A percentile compares a stretch with the other conserved stretches of the same genome.
phyloP scores from a whole-genome alignment of 2,113 vertebrate species.

The Casuarius casuarius region DNA sequence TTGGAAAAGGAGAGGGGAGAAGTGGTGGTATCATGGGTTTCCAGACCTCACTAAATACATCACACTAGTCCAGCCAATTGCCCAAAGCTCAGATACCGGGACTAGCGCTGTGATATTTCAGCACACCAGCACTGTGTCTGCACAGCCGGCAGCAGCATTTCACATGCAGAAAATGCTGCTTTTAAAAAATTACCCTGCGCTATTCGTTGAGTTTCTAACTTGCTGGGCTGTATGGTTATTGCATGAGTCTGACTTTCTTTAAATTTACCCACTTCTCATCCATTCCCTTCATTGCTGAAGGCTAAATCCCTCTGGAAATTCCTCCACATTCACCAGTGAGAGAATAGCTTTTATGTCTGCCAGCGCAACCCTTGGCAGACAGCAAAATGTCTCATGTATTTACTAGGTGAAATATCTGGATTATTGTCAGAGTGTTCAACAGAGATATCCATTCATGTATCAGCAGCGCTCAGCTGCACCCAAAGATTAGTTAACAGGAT shows the following conservation, averaged over 20 bases:
- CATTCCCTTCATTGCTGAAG: background rate
- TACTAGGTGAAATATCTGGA: constrained; percentile 50
- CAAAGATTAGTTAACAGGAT: background rate
- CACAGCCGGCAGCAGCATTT: background rate
- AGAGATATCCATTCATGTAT: background rate
- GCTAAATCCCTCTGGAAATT: constrained; percentile 14
- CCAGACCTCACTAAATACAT: constrained; percentile 29
- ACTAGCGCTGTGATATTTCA: background rate
- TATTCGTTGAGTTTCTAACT: background rate
- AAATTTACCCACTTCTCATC: background rate
- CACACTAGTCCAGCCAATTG: background rate
- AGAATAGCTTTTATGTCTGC: background rate
- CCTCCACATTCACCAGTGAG: rapidly evolving
- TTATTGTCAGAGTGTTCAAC: background rate
- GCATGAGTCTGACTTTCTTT: background rate
- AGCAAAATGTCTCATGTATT: background rate
- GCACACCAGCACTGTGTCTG: rapidly evolving
- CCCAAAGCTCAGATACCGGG: background rate
- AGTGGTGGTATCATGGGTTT: constrained; percentile 36
- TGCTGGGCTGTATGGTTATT: background rate
- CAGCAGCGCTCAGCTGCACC: background rate
- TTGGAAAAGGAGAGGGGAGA: constrained; percentile 30
- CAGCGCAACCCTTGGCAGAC: background rate
- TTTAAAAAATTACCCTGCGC: background rate
- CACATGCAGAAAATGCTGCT: background rate